Evolutionary conservation across 2,888 invertebrate genomes (phyloP), one percentile per base, ranked within the genome.

Genomic region (Arctia plantaginis): DNA sequence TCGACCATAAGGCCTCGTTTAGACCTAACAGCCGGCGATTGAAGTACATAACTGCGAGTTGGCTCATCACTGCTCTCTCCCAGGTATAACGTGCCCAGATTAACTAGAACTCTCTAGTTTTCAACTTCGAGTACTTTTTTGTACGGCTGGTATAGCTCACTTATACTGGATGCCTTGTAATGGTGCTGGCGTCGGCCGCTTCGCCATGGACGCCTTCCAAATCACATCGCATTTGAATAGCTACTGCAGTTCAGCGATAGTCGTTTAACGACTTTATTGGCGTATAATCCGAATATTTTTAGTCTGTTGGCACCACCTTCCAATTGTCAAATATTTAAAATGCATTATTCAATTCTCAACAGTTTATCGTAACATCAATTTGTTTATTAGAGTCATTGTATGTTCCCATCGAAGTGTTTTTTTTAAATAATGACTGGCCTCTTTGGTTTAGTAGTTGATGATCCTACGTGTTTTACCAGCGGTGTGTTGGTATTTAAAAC

Each of bases 161-260:
- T 82, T 86, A 87, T 74, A 79, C 82, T 91, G 92, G 93, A 79
- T 73, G 62, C 74, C 41, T 78, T 77, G 81, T 90, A 93, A 92
- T 92, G 87, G 90, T 82, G 86, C 88, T 86, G 83, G 85, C 86
- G 86, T 87, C 83, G 86, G 87, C 88, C 88, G 87, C 85, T 87
- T 82, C 82, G 83, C 88, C 87, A 90, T 93, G 93, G 93, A 93
- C 88, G 89, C 88, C 90, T 91, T 94, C 93, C 93, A 94, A 94
- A 93, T 93, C 91, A 89, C 91, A 90, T 91, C 90, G 87, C 89
- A 93, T 94, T 93, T 93, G 93, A 93, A 93, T 93, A 91, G 88
- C 85, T 85, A 89, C 87, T 91, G 91, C 93, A 91, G 85, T 90
- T 90, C 84, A 80, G 86, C 85, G 89, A 91, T 91, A 89, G 88